Evolutionary conservation across 2,888 invertebrate genomes (phyloP).

Genomic region (Sesamia inferens): DNA sequence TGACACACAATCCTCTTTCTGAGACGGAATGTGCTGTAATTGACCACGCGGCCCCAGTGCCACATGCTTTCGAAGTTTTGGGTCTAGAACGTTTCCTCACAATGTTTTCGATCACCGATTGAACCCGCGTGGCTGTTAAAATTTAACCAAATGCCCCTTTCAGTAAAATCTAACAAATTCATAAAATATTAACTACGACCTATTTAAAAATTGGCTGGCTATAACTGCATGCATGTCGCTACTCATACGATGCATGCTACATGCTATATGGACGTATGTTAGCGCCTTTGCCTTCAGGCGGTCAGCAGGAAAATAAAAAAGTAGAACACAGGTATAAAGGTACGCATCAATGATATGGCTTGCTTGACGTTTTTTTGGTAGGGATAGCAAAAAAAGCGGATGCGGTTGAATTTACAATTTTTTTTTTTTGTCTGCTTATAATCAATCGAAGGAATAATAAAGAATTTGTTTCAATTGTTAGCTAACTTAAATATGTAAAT

Average conservation of each 20-base stretch:
- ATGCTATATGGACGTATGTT: conserved; percentile 41
- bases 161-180: background rate
- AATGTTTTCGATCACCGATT: too few species aligned
- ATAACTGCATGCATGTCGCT: conserved; percentile 11
- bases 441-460: too few species aligned
- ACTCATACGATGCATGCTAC: conserved; percentile 15
- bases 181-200: background rate
- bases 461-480: too few species aligned
- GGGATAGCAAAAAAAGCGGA: conserved; percentile 44
- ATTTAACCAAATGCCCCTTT: too few species aligned
- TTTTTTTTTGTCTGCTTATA: background rate
- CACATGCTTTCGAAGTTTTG: too few species aligned
- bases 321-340: conserved; percentile 46
- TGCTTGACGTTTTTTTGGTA: conserved; percentile 64
- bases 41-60: too few species aligned
- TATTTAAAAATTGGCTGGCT: conserved; percentile 18
- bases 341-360: conserved; percentile 63
- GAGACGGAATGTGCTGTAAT: too few species aligned
- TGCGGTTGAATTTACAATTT: background rate
- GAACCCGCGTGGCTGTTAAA: too few species aligned
- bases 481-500: background rate
- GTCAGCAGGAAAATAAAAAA: conserved; percentile 54
- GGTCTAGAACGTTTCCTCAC: too few species aligned
- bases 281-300: conserved; percentile 50
- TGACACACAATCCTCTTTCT: too few species aligned